Evolutionary conservation across 2,888 invertebrate genomes (phyloP).

Genomic region (Cataglyphis altisquamis): DNA sequence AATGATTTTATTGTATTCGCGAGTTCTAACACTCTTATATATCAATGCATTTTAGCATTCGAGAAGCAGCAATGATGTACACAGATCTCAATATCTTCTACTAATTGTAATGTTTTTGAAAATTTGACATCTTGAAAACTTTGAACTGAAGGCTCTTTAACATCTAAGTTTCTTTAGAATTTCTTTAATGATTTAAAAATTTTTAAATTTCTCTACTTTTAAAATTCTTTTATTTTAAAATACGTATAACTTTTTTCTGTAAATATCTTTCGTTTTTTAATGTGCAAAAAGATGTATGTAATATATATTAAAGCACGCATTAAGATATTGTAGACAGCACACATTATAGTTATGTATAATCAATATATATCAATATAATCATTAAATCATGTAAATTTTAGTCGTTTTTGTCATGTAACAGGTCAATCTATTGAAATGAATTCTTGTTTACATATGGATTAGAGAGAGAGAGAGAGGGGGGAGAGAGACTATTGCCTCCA

Average conservation of each 20-base stretch:
- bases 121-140: neutral
- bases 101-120: neutral
- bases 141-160: neutral
- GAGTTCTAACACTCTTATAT: neutral
- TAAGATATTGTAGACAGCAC: neutral
- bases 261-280: neutral
- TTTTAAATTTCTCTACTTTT: neutral
- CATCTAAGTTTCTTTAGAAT: neutral
- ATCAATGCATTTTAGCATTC: neutral
- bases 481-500: conserved; percentile 23
- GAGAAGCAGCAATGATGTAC: neutral
- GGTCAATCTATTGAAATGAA: conserved; percentile 27
- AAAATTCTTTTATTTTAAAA: conserved; percentile 4
- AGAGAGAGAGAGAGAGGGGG: neutral
- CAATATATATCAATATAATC: neutral
- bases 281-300: too few species aligned
- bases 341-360: conserved; percentile 6
- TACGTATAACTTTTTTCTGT: neutral
- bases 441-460: conserved; percentile 27
- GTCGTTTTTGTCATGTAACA: conserved; percentile 16
- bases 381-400: conserved; percentile 10
- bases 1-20: neutral
- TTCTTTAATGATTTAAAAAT: neutral
- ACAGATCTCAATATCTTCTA: neutral
- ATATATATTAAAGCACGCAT: too few species aligned